Base-by-base conservation (phyloP, 1,140 invertebrate genomes). In the Papilio xuthus region DNA sequence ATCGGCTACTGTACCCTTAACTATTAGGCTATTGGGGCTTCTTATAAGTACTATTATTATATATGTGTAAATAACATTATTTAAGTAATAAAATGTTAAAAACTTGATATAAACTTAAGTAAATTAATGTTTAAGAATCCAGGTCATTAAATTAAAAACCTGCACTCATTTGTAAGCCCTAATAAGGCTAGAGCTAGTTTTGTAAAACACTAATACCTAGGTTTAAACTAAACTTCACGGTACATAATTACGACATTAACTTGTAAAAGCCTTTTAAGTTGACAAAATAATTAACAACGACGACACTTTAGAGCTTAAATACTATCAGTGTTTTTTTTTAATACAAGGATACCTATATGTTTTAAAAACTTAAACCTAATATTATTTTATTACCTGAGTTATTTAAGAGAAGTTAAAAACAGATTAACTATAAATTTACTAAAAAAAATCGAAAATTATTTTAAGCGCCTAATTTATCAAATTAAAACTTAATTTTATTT, bases 211-310 rank as follows among this genome's bases (percentile, higher is more conserved):
- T 60, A 76, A 56, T 32, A 60, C 74, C n/a, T 20, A 76, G 53
- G 3, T 60, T 60, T 76, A 20, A 71, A 44, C 6, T 15, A 73
- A 76, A 53, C 74, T 76, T 63, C 28, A 63, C 13, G 53, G 37
- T 76, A n/a, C 28, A 32, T 73, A 72, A 72, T 74, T 74, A 32
- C 72, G 9, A 75, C 72, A 47, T 75, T 56, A 76, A 76, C 74
- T 76, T n/a, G 8, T 56, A 23, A 63, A n/a, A 76, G 32, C 56
- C 37, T 42, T 76, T 75, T 60, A 76, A 42, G n/a, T 20, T 60
- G 74, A 76, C 74, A 76, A 9, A 42, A 28, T 67, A 67, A 67
- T 67, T 67, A 67, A 28, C 13, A 67, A 60, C 8, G 56, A 67
- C 26, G 9, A 67, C 60, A 67, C 60, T 15, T 67, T 47, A 47